phyloP scores from a whole-genome alignment of 1,140 invertebrate species.

The Mylabris phalerata region DNA sequence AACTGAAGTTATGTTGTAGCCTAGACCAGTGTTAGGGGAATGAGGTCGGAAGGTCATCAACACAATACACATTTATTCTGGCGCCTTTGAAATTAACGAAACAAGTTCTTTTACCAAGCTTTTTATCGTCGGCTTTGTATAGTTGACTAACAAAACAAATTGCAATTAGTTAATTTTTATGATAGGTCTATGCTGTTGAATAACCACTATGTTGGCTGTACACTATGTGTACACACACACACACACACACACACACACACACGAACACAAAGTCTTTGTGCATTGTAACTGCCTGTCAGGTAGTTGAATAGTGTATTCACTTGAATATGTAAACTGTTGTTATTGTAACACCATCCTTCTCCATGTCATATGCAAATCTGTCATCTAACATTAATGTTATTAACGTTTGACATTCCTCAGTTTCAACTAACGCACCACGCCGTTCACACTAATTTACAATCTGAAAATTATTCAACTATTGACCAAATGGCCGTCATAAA shows the following conservation, averaged over 20 bases:
- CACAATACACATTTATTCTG: too few relatives aligned
- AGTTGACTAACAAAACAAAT: too few relatives aligned
- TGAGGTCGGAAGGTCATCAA: conserved; percentile 16
- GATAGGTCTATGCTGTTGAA: too few relatives aligned
- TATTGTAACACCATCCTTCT: conserved; percentile 9
- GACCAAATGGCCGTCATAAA: conserved; percentile 9
- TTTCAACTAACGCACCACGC: conserved; percentile 3
- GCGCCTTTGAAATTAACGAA: too few relatives aligned
- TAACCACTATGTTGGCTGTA: too few relatives aligned
- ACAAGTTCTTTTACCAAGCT: too few relatives aligned
- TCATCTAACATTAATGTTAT: conserved; percentile 17
- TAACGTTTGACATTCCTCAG: conserved; percentile 15
- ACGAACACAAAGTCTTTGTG: too few relatives aligned
- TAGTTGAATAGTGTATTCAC: background rate
- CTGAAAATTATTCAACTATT: conserved; percentile 14
- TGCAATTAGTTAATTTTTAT: too few relatives aligned
- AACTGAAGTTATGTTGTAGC: conserved; percentile 18
- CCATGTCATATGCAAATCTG: conserved; percentile 15
- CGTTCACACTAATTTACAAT: conserved; percentile 11
- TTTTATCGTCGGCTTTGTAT: too few relatives aligned
- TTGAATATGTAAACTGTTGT: conserved; percentile 1
- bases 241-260: too few relatives aligned
- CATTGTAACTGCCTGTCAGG: too few relatives aligned
- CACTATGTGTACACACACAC: too few relatives aligned
- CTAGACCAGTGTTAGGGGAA: conserved; percentile 12